A percentile compares a stretch with the other conserved stretches of the same genome.
Evolutionary conservation across 2,797 vertebrate species (phyloP).

Genomic region (Chaetodon trifasciatus): DNA sequence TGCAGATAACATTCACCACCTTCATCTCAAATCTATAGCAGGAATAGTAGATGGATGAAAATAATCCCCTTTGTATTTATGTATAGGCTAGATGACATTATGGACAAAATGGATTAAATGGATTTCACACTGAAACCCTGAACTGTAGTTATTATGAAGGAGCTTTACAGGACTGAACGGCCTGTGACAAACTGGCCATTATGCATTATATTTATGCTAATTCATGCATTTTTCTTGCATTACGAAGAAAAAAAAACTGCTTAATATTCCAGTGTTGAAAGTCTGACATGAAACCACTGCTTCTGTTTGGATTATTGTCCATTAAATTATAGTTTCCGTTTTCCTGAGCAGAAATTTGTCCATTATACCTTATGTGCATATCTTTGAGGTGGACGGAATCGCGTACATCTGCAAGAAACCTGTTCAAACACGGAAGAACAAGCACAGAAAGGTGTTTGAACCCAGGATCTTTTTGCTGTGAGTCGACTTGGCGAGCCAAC

Average conservation of each 20-base stretch:
- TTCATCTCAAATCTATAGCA: constrained; percentile 39
- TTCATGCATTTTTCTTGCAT: constrained; percentile 21
- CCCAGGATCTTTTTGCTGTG: constrained; percentile 10
- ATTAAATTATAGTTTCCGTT: background rate
- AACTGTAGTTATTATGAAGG: constrained; percentile 35
- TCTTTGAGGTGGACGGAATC: constrained; percentile 13
- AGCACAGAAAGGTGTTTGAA: constrained; percentile 1
- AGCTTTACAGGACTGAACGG: constrained; percentile 30
- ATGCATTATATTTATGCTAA: constrained; percentile 31
- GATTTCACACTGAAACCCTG: constrained; percentile 59
- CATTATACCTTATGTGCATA: background rate
- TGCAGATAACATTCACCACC: constrained; percentile 32
- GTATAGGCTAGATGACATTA: constrained; percentile 54
- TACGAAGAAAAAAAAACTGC: background rate
- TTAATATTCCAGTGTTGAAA: constrained; percentile 8
- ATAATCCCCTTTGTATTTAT: constrained; percentile 64
- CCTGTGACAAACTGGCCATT: constrained; percentile 6
- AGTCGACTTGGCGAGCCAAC: constrained; percentile 15
- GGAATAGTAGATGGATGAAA: constrained; percentile 44
- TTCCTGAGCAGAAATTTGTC: background rate
- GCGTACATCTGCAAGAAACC: background rate
- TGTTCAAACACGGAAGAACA: background rate
- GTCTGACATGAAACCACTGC: background rate
- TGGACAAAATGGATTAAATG: constrained; percentile 59
- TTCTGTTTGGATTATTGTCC: background rate